phyloP scores from a whole-genome alignment of 1,140 invertebrate genomes.

The Cydia amplana region DNA sequence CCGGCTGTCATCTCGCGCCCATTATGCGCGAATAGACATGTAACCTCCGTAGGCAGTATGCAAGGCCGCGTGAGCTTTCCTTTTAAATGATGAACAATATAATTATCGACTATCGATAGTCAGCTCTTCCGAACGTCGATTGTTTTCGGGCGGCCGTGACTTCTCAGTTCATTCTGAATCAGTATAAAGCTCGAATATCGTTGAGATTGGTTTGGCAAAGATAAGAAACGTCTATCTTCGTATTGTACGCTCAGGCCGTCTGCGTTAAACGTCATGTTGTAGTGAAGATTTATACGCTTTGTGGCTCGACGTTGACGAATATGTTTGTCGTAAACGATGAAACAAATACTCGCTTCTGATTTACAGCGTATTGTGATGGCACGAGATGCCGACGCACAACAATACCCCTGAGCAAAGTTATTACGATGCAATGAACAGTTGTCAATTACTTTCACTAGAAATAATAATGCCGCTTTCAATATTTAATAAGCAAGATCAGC shows the following conservation, averaged over 20 bases:
- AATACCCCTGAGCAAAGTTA: constrained; percentile 13
- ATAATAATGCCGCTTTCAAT: constrained; percentile 36
- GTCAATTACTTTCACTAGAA: constrained; percentile 36
- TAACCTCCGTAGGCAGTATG: constrained; percentile 54
- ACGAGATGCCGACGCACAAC: constrained; percentile 8
- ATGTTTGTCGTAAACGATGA: constrained; percentile 31
- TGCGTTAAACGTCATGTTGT: constrained; percentile 20
- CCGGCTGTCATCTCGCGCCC: constrained; percentile 61
- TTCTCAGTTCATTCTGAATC: constrained; percentile 6
- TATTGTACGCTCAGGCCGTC: not conserved
- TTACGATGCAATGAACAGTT: constrained; percentile 30
- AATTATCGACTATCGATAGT: constrained; percentile 44
- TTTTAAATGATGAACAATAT: constrained; percentile 39
- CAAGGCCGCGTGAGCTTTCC: constrained; percentile 56
- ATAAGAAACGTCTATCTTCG: constrained; percentile 5
- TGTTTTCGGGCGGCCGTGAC: constrained; percentile 34
- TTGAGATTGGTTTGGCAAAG: not conserved
- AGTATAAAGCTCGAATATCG: not conserved
- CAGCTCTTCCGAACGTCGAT: constrained; percentile 38
- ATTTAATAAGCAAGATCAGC: constrained; percentile 24
- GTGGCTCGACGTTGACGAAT: constrained; percentile 26
- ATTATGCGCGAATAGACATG: constrained; percentile 62
- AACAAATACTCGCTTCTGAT: constrained; percentile 19
- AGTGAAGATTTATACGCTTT: constrained; percentile 25
- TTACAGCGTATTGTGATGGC: constrained; percentile 11